These are phyloP conservation scores for Prionailurus bengalensis DNA, from an alignment of 2,113 vertebrate species.

Conservation along the genomic window DNA sequence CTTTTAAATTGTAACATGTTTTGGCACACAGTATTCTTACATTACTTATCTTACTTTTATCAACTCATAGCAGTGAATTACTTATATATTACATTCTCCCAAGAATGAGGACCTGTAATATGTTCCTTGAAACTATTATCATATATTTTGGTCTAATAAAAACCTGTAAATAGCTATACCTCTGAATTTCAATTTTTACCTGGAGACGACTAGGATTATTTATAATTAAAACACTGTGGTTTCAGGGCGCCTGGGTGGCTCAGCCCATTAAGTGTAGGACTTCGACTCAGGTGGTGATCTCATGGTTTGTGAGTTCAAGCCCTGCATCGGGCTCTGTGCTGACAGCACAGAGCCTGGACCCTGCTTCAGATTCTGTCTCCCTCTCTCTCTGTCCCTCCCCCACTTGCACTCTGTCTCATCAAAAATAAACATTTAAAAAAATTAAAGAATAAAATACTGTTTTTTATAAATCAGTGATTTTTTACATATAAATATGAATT, in stretches of 20 bases:
- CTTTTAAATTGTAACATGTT: not conserved
- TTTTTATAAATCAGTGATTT: not conserved
- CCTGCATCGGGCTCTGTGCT: too few species aligned
- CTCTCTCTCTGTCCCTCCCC: too few species aligned
- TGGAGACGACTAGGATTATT: not conserved
- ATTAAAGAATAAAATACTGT: too few species aligned
- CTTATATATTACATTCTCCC: not conserved
- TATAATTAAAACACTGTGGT: not conserved
- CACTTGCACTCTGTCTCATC: too few species aligned
- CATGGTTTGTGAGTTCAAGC: too few species aligned
- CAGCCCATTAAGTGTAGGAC: too few species aligned
- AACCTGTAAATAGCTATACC: not conserved
- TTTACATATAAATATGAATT: not conserved
- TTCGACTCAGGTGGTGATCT: too few species aligned
- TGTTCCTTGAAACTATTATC: constrained; percentile 31
- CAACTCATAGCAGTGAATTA: not conserved
- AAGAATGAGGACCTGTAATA: not conserved
- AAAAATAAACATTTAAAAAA: too few species aligned
- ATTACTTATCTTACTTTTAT: not conserved
- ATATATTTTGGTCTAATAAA: not conserved
- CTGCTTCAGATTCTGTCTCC: too few species aligned
- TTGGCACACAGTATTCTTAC: not conserved
- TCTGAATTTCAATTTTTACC: constrained; percentile 7
- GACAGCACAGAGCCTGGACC: too few species aligned
- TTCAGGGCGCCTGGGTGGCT: not conserved